A percentile compares a stretch with the other conserved stretches of the same genome.
Evolutionary conservation across 2,888 invertebrate genomes (phyloP).

Genomic region (Coronaproctus castanopsis): DNA sequence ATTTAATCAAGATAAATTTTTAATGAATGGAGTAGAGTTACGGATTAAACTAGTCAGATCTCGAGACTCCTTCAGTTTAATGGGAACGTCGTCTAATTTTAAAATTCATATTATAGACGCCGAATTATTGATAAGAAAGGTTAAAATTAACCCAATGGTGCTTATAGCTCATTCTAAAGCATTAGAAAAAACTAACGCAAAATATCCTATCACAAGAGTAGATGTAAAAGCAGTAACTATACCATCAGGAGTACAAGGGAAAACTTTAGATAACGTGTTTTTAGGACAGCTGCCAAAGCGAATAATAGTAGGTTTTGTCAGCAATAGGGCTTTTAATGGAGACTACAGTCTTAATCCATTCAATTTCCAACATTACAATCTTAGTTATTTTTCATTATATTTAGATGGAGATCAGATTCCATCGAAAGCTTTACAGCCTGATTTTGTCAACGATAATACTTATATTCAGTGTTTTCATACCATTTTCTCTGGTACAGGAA

Average conservation of each 20-base stretch:
- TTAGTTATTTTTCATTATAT: slow-evolving; percentile 17
- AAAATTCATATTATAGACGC: slow-evolving; percentile 18
- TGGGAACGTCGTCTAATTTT: slow-evolving; percentile 7
- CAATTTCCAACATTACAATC: slow-evolving; percentile 15
- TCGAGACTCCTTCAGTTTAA: slow-evolving; percentile 16
- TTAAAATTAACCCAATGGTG: slow-evolving; percentile 19
- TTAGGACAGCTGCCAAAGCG: slow-evolving; percentile 22
- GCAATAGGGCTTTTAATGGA: background rate
- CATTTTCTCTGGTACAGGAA: slow-evolving; percentile 13
- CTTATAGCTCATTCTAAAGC: slow-evolving; percentile 20
- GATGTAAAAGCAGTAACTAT: slow-evolving; percentile 20
- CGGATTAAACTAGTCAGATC: slow-evolving; percentile 16
- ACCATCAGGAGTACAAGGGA: slow-evolving; percentile 21
- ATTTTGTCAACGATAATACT: no score
- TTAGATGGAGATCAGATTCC: slow-evolving; percentile 17
- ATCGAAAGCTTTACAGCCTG: slow-evolving; percentile 4
- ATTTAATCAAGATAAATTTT: slow-evolving; percentile 18
- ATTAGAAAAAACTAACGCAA: slow-evolving; percentile 18
- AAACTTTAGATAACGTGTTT: slow-evolving; percentile 13
- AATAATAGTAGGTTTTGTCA: slow-evolving; percentile 21
- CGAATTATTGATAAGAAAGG: slow-evolving; percentile 18
- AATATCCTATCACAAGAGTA: slow-evolving; percentile 18
- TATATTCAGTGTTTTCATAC: no score
- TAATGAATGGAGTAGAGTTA: slow-evolving; percentile 19
- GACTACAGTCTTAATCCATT: background rate